Base-by-base conservation (phyloP, 1,140 invertebrate genomes). In the Brachionus rotundiformis region DNA sequence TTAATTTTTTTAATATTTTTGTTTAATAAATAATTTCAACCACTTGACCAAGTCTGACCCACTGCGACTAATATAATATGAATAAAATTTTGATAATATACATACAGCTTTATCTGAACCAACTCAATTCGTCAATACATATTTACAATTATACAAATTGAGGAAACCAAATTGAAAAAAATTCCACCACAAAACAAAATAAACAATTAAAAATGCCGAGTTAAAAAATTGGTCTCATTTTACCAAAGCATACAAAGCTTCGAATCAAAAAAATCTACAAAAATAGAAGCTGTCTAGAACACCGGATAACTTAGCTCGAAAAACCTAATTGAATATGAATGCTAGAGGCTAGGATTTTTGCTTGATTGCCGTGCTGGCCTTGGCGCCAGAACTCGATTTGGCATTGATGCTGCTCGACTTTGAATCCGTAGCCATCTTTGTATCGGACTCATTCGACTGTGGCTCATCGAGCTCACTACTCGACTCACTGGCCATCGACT, bases 81-180 rank as follows among this genome's bases (percentile, higher is more conserved):
- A 54, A 54, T 25, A 54, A 54, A 54, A 54, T 54, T 54, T 16
- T 54, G 23, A 54, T 19, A 54, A 54, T 54, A 23, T 16, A 8
- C 8, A 54, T 16, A 54, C 7, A 1, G 13, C 8, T 19, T 54
- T 19, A 54, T 25, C 2, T 16, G 4, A 23, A 54, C 47, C 47
- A 54, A 54, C n/a, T 19, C 47, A 54, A 54, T 19, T 23, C n/a
- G 47, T 8, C 47, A 54, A 54, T 4, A 19, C 47, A 54, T 54
- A 54, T 54, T 54, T 54, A 54, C 47, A 54, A 54, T 54, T 54
- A 19, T 54, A 54, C 47, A 54, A 54, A 54, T 54, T 8, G 47
- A 54, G 47, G 19, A 54, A 54, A 54, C 16, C 8, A 19, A 39
- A 54, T 54, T 54, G 47, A 54, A 54, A 54, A 54, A 23, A 47